phyloP scores from a whole-genome alignment of 2,888 invertebrate species.

The Cryptocheilus praepositus region DNA sequence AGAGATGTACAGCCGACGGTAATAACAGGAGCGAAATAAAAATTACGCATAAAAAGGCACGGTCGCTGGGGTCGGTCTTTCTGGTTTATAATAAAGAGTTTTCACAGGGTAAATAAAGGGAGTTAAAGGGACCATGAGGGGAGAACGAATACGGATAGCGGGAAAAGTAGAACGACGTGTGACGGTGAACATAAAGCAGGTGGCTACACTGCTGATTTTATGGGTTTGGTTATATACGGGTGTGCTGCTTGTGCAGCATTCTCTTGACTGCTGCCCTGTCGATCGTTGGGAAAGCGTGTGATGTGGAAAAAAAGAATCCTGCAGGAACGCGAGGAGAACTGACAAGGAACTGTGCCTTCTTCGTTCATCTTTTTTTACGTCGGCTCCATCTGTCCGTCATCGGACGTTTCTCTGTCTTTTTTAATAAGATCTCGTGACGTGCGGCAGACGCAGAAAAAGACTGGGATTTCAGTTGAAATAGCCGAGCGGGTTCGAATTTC shows the following conservation, averaged over 20 bases:
- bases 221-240: slow-evolving; percentile 25
- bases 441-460: too few relatives aligned
- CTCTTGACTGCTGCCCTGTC: slow-evolving; percentile 8
- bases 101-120: slow-evolving; percentile 26
- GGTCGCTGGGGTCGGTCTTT: background rate
- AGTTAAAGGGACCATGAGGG: slow-evolving; percentile 7
- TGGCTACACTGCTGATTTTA: slow-evolving; percentile 30
- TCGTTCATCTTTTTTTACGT: slow-evolving; percentile 6
- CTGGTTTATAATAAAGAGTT: slow-evolving; percentile 32
- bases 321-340: too few relatives aligned
- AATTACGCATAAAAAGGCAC: slow-evolving; percentile 2
- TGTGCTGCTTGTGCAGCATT: slow-evolving; percentile 12
- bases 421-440: too few relatives aligned
- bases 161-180: slow-evolving; percentile 14
- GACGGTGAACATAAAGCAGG: slow-evolving; percentile 37
- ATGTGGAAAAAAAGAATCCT: too few relatives aligned
- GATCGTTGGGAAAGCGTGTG: too few relatives aligned
- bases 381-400: background rate
- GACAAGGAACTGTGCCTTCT: background rate
- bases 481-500: too few relatives aligned
- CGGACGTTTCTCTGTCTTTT: too few relatives aligned
- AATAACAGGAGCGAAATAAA: background rate
- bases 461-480: too few relatives aligned
- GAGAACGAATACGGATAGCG: slow-evolving; percentile 1
- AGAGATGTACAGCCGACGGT: too few relatives aligned